Evolutionary conservation across 2,113 vertebrate species (phyloP), one percentile per base, ranked within the genome.

Genomic region (Brachypteracias leptosomus): DNA sequence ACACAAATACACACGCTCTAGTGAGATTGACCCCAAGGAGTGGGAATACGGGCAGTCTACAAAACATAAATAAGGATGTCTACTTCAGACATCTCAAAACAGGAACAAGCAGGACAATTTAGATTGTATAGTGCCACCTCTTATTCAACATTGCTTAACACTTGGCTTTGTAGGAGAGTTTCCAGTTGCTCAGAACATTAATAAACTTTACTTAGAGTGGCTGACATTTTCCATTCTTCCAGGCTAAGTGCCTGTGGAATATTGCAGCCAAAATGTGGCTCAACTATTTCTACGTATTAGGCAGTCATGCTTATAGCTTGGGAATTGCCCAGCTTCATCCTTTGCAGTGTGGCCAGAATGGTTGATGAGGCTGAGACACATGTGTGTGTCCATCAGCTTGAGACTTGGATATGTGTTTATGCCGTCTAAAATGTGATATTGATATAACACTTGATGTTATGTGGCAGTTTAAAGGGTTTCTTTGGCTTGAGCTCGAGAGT

Each of bases 141-240:
- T 81, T 89, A 89, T 72, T 91, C 74, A 82, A 13, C 3, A 5
- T 70, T 91, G 49, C 67, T 89, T 85, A 94, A 70, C 31, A 84
- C 66, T 70, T 82, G 78, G 77, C 66, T 79, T 76, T 91, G 54
- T 76, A 85, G 59, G 59, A 91, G 68, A 67, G 81, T 87, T 94
- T 89, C 74, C 54, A 88, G 91, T 92, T 89, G 65, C 62, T 91
- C 74, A 61, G 77, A 94, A 89, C 29, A n/a, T 81, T 91, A 90
- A 78, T 75, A 86, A 94, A 89, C 65, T 95, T 95, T 85, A 81
- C 44, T 65, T 54, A 89, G 31, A 44, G 77, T 72, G 58, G 73
- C 46, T 95, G 87, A 93, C 21, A 88, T 97, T 96, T 95, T 89
- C 87, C 78, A 62, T 95, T 59, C 62, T 77, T 90, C 83, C 83